A percentile compares a stretch with the other conserved stretches of the same genome.
Conservation (phyloP, 2,797 vertebrate species). For the Vespertilio murinus region DNA sequence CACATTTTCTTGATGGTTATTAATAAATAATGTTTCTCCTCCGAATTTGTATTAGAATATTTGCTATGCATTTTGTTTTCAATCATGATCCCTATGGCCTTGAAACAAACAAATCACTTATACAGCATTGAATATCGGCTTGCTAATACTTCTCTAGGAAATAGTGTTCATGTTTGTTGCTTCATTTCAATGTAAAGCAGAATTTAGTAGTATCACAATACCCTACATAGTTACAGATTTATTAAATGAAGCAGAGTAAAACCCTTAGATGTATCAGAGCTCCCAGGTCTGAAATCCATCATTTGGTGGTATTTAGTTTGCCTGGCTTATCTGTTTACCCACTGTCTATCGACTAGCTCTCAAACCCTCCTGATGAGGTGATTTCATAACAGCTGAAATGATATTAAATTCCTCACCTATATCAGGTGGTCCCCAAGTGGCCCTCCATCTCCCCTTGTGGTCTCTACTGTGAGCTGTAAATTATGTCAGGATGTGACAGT, state of each 20-base stretch:
- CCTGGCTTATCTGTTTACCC: slow-evolving; percentile 68
- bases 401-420: slow-evolving; percentile 52
- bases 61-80: slow-evolving; percentile 38
- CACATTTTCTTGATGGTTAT: slow-evolving; percentile 29
- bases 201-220: slow-evolving; percentile 66
- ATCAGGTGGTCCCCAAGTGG: slow-evolving; percentile 54
- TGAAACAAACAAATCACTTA: slow-evolving; percentile 36
- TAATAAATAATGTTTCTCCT: slow-evolving; percentile 52
- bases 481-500: slow-evolving; percentile 77
- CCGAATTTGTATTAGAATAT: neutral
- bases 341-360: slow-evolving; percentile 74
- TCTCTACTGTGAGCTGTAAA: slow-evolving; percentile 76
- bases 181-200: slow-evolving; percentile 47
- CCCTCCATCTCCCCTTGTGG: slow-evolving; percentile 62
- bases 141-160: slow-evolving; percentile 22
- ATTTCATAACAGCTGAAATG: slow-evolving; percentile 57
- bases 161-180: slow-evolving; percentile 30
- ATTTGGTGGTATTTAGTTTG: slow-evolving; percentile 71
- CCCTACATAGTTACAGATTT: slow-evolving; percentile 48
- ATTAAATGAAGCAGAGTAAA: slow-evolving; percentile 63
- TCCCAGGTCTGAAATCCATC: slow-evolving; percentile 47
- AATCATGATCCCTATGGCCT: slow-evolving; percentile 21
- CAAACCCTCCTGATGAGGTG: slow-evolving; percentile 55
- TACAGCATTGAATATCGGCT: neutral
- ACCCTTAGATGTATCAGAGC: slow-evolving; percentile 28